Percentiles rank a stretch among this genome's conserved stretches.
These are phyloP conservation scores for Limosa lapponica DNA, from an alignment of 2,797 vertebrate species.

Conservation along the genomic window DNA sequence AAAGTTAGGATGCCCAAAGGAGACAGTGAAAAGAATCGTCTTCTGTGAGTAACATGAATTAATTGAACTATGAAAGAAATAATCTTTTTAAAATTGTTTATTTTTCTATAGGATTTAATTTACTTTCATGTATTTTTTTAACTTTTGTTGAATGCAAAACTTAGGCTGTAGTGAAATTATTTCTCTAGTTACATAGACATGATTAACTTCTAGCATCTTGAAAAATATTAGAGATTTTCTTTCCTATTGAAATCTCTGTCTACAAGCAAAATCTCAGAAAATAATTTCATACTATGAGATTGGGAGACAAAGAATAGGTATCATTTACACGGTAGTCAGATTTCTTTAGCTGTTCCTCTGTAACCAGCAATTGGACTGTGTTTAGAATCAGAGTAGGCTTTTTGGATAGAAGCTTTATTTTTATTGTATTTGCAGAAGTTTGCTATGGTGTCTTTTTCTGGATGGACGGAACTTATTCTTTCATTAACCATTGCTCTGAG, in stretches of 20 bases:
- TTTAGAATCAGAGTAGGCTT: background rate
- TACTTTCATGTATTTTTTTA: background rate
- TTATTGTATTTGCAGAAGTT: background rate
- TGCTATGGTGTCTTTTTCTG: background rate
- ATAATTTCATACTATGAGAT: background rate
- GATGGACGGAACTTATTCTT: background rate
- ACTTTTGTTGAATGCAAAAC: background rate
- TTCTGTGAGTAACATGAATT: background rate
- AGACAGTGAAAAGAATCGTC: background rate
- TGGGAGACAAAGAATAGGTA: background rate
- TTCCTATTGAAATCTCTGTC: background rate
- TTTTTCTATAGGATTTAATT: background rate
- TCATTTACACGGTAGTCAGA: background rate
- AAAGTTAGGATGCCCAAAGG: background rate
- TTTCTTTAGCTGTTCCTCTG: background rate
- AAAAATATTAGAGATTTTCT: background rate
- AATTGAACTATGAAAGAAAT: background rate
- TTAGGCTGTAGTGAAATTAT: background rate
- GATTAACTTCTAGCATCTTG: rapidly evolving
- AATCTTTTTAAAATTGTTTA: background rate
- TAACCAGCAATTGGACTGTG: background rate
- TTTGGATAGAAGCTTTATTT: background rate
- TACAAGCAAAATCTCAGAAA: background rate
- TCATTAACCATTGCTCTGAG: background rate
- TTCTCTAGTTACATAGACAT: background rate